phyloP scores from a whole-genome alignment of 2,888 invertebrate genomes.

The Azorinus chamasolen region DNA sequence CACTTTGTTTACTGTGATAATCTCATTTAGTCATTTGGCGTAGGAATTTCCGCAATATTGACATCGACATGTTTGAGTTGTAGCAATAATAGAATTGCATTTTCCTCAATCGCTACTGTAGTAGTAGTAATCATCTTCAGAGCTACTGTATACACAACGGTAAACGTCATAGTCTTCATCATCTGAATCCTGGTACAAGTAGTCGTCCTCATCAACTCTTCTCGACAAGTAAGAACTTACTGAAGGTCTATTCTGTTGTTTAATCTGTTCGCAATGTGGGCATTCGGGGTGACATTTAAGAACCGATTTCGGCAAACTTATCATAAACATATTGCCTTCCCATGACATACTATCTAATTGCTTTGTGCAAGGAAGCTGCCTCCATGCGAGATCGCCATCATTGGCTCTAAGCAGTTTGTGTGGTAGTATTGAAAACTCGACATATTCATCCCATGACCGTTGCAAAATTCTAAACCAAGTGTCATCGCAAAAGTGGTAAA shows the following conservation, averaged over 20 bases:
- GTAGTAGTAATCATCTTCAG: slow-evolving; percentile 1
- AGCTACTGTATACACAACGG: background rate
- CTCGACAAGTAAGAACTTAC: background rate
- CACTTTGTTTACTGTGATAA: too few relatives aligned
- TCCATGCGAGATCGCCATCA: too few relatives aligned
- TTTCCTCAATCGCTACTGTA: too few relatives aligned
- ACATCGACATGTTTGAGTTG: too few relatives aligned
- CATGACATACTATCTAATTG: background rate
- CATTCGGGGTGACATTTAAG: slow-evolving; percentile 32
- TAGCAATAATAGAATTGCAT: too few relatives aligned
- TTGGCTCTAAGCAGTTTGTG: background rate
- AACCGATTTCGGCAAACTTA: slow-evolving; percentile 14
- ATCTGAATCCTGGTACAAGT: background rate
- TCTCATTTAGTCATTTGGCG: too few relatives aligned
- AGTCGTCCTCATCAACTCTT: background rate
- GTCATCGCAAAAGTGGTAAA: slow-evolving; percentile 5
- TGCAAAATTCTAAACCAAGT: slow-evolving; percentile 15
- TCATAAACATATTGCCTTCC: background rate
- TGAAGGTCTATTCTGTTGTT: background rate
- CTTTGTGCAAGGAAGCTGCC: background rate
- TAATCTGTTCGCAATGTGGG: slow-evolving; percentile 40
- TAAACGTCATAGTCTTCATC: background rate
- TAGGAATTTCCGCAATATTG: too few relatives aligned
- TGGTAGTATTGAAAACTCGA: slow-evolving; percentile 1
- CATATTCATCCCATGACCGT: background rate